A percentile compares a stretch with the other conserved stretches of the same genome.
These are phyloP conservation scores for Calliopsis andreniformis DNA, from an alignment of 1,140 invertebrate genomes.

Conservation along the genomic window DNA sequence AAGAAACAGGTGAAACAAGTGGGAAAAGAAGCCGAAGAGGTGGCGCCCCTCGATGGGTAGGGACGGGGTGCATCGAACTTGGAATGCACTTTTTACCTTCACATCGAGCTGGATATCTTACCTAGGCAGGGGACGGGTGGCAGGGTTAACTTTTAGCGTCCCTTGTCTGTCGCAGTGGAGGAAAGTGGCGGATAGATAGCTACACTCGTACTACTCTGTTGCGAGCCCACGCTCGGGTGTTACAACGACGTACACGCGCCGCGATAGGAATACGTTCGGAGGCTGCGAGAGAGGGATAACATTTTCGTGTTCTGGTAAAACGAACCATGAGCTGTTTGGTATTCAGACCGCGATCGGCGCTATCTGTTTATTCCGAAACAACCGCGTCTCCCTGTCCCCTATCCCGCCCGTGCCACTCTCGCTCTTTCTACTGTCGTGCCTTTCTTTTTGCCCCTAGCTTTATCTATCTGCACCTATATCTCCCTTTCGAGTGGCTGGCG, in stretches of 20 bases:
- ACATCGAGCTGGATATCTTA: conserved; percentile 42
- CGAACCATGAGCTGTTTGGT: conserved; percentile 72
- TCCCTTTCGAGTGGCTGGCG: conserved; percentile 10
- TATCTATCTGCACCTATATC: conserved; percentile 36
- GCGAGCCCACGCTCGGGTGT: conserved; percentile 8
- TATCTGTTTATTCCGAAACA: conserved; percentile 80
- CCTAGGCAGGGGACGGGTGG: conserved; percentile 31
- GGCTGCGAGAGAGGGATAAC: conserved; percentile 63
- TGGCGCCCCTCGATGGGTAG: conserved; percentile 46
- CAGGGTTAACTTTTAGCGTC: conserved; percentile 62
- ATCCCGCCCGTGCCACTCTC: conserved; percentile 39
- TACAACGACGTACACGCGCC: conserved; percentile 50
- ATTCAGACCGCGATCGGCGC: conserved; percentile 76
- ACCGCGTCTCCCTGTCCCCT: conserved; percentile 67
- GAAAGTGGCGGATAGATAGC: conserved; percentile 69
- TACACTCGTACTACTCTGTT: conserved; percentile 1
- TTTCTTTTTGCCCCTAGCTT: conserved; percentile 31
- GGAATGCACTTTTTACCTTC: conserved; percentile 66
- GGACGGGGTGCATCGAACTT: conserved; percentile 52
- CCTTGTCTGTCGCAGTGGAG: conserved; percentile 61
- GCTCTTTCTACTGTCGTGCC: conserved; percentile 29
- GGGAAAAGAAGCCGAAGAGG: conserved; percentile 27
- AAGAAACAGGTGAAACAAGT: conserved; percentile 3
- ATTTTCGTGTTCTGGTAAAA: conserved; percentile 71
- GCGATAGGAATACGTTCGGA: conserved; percentile 51